Evolutionary conservation across 2,888 invertebrate species (phyloP).

Genomic region (Cantharis nigra): DNA sequence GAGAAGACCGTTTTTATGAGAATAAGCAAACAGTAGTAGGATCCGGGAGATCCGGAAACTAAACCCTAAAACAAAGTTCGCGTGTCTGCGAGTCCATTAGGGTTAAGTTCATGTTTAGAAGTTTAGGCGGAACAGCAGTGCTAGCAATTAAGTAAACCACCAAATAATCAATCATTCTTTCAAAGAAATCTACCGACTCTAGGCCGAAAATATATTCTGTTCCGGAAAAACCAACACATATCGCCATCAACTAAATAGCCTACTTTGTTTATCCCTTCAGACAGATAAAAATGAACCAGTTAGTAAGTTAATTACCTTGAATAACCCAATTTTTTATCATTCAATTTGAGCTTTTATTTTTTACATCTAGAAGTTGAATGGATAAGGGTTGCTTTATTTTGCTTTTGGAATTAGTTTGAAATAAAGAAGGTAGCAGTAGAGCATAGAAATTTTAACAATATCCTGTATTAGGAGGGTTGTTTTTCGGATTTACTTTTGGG

Average conservation of each 20-base stretch:
- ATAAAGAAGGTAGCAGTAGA: not conserved
- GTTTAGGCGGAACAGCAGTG: slow-evolving; percentile 44
- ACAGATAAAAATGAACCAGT: not conserved
- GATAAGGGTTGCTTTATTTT: not conserved
- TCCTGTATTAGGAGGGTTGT: slow-evolving; percentile 3
- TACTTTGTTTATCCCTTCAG: not conserved
- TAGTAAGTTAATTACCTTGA: not conserved
- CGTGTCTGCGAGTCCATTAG: slow-evolving; percentile 48
- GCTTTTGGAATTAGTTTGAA: not conserved
- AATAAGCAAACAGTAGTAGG: slow-evolving; percentile 16
- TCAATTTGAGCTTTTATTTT: not conserved
- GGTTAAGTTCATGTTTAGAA: slow-evolving; percentile 48
- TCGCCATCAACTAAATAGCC: slow-evolving; percentile 5
- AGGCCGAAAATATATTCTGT: slow-evolving; percentile 41
- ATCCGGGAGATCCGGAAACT: slow-evolving; percentile 3
- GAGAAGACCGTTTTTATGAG: slow-evolving; percentile 18
- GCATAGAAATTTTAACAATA: slow-evolving; percentile 13
- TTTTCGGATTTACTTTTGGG: slow-evolving; percentile 8
- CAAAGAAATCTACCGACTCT: slow-evolving; percentile 35
- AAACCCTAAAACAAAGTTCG: slow-evolving; percentile 37
- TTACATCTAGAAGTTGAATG: not conserved
- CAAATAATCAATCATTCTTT: slow-evolving; percentile 48
- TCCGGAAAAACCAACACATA: slow-evolving; percentile 26
- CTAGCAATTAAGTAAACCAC: slow-evolving; percentile 48
- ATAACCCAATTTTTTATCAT: not conserved